These are phyloP conservation scores for Sebastes paucispinis DNA, from an alignment of 2,797 vertebrate species.

Conservation along the genomic window DNA sequence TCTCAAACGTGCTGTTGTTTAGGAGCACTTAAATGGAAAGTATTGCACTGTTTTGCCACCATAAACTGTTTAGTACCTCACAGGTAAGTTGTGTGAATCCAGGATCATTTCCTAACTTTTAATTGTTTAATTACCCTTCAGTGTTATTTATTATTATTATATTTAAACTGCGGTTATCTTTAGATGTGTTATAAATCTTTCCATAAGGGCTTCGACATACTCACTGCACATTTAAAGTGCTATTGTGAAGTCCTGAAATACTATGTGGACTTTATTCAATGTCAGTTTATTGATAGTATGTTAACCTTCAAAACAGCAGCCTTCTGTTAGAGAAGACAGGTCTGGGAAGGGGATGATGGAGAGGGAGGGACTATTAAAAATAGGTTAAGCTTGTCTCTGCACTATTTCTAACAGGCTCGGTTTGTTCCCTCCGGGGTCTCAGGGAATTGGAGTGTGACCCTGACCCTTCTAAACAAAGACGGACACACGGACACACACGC, in stretches of 20 bases:
- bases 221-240: conserved; percentile 25
- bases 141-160: conserved; percentile 15
- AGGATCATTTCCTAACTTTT: conserved; percentile 26
- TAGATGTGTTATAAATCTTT: conserved; percentile 6
- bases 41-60: conserved; percentile 33
- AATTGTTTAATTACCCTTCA: conserved; percentile 15
- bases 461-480: conserved; percentile 64
- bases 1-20: conserved; percentile 55
- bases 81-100: conserved; percentile 29
- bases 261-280: conserved; percentile 57
- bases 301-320: conserved; percentile 74
- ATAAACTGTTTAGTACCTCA: conserved; percentile 36
- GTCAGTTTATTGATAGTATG: conserved; percentile 70
- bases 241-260: conserved; percentile 48
- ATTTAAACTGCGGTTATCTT: conserved; percentile 11
- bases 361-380: conserved; percentile 73
- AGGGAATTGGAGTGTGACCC: conserved; percentile 73
- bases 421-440: conserved; percentile 67
- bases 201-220: neutral
- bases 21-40: conserved; percentile 54
- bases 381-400: conserved; percentile 76
- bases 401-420: conserved; percentile 74
- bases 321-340: conserved; percentile 65
- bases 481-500: conserved; percentile 8
- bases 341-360: conserved; percentile 61